phyloP scores from a whole-genome alignment of 2,888 invertebrate genomes.

The Callyntrura guangdongensis region DNA sequence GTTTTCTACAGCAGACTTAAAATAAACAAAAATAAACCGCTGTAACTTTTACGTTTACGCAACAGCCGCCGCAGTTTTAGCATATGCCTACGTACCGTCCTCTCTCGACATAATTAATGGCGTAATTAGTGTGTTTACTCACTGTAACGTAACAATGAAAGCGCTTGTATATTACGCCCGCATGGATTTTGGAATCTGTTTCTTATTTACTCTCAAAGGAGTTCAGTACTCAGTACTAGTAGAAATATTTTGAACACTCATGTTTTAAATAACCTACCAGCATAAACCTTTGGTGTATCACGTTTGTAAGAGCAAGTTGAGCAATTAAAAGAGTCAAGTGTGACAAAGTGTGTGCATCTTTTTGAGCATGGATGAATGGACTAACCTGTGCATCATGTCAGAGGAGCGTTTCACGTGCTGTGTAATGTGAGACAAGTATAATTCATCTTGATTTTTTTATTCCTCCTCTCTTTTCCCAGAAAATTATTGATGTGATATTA shows the following conservation, averaged over 20 bases:
- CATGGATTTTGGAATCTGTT: neutral
- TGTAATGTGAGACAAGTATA: conserved; percentile 41
- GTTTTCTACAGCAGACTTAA: neutral
- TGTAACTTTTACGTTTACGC: neutral
- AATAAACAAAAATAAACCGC: neutral
- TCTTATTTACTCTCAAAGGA: neutral
- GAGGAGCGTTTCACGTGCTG: neutral
- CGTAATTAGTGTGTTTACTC: conserved; percentile 73
- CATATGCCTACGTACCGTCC: neutral
- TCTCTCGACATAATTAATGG: conserved; percentile 72
- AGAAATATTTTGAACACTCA: neutral
- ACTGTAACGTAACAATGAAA: conserved; percentile 65
- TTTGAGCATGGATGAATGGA: conserved; percentile 16
- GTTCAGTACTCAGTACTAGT: neutral
- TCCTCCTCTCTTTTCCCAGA: conserved; percentile 5
- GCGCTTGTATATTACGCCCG: neutral
- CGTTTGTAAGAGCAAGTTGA: conserved; percentile 8
- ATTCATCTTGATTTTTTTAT: conserved; percentile 25
- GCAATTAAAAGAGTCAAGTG: conserved; percentile 74
- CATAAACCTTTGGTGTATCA: conserved; percentile 5
- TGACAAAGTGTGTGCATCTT: conserved; percentile 50
- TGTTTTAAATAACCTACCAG: neutral
- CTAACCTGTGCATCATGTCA: conserved; percentile 27
- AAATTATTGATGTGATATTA: neutral
- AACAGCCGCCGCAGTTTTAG: neutral